Evolutionary conservation across 2,888 invertebrate genomes (phyloP).

Genomic region (Drosophila nr. perissopoda): DNA sequence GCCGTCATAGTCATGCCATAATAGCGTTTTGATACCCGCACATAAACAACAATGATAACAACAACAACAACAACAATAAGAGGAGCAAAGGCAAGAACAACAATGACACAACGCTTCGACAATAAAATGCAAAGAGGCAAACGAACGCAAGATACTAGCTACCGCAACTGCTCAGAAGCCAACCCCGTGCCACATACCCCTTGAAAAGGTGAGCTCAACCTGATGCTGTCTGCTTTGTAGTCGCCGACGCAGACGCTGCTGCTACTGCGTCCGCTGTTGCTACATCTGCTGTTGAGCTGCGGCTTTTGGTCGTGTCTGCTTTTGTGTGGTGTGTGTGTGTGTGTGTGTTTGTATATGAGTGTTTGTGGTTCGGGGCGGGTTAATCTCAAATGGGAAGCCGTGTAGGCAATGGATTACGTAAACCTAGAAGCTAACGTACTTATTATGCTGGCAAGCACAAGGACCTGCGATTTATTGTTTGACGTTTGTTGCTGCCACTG

Average conservation of each 20-base stretch:
- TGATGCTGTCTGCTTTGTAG: slow-evolving; percentile 76
- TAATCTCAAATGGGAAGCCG: slow-evolving; percentile 54
- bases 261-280: slow-evolving; percentile 2
- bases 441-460: slow-evolving; percentile 79
- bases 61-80: slow-evolving; percentile 63
- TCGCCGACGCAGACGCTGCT: slow-evolving; percentile 19
- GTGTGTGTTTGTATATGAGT: slow-evolving; percentile 10
- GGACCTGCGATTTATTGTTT: slow-evolving; percentile 80
- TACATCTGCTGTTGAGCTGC: slow-evolving; percentile 22
- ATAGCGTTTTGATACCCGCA: slow-evolving; percentile 81
- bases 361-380: slow-evolving; percentile 57
- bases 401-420: slow-evolving; percentile 72
- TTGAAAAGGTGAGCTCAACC: slow-evolving; percentile 69
- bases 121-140: slow-evolving; percentile 75
- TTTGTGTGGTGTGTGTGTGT: slow-evolving; percentile 12
- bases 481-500: slow-evolving; percentile 68
- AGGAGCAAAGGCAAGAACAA: slow-evolving; percentile 26
- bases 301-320: slow-evolving; percentile 19
- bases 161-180: neutral
- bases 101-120: slow-evolving; percentile 59
- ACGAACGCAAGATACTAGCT: slow-evolving; percentile 24
- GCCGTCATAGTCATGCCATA: slow-evolving; percentile 75
- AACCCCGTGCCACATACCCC: neutral
- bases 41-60: slow-evolving; percentile 77
- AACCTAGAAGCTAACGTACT: slow-evolving; percentile 72